A percentile compares a stretch with the other conserved stretches of the same genome.
Evolutionary conservation across 2,113 vertebrate genomes (phyloP).

Genomic region (Menura novaehollandiae): DNA sequence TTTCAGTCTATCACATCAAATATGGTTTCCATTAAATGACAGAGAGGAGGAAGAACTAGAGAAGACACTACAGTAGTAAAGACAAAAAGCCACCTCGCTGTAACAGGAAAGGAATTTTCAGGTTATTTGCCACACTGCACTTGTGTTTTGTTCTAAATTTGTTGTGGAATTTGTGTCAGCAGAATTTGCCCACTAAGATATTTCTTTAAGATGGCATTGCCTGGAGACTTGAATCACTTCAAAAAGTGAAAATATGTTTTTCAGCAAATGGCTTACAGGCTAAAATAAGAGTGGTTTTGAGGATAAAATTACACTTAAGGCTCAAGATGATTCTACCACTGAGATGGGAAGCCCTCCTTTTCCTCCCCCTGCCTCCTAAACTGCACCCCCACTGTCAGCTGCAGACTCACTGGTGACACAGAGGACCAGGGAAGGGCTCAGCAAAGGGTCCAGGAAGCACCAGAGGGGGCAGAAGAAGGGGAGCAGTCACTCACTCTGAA

Average conservation of each 20-base stretch:
- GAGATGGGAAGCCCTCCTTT: not conserved
- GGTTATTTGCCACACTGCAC: not conserved
- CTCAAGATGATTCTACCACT: not conserved
- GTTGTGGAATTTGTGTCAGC: not conserved
- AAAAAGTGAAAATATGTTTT: not conserved
- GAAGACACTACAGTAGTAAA: not conserved
- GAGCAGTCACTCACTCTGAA: not conserved
- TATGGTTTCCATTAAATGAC: slow-evolving; percentile 45
- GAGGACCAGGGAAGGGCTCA: not conserved
- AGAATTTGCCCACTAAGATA: not conserved
- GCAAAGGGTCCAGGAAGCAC: not conserved
- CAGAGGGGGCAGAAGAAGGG: not conserved
- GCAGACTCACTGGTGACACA: rapidly evolving
- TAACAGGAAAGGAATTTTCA: not conserved
- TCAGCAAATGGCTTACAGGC: not conserved
- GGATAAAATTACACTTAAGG: not conserved
- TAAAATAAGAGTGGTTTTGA: not conserved
- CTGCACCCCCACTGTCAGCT: not conserved
- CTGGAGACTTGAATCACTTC: not conserved
- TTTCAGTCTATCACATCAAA: slow-evolving; percentile 28
- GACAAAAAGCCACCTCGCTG: not conserved
- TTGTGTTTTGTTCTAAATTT: not conserved
- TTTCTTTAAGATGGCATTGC: not conserved
- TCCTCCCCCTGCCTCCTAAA: not conserved
- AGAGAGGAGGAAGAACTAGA: not conserved